Base-by-base conservation (phyloP, 1,140 invertebrate genomes). In the Apocrypta bakeri region DNA sequence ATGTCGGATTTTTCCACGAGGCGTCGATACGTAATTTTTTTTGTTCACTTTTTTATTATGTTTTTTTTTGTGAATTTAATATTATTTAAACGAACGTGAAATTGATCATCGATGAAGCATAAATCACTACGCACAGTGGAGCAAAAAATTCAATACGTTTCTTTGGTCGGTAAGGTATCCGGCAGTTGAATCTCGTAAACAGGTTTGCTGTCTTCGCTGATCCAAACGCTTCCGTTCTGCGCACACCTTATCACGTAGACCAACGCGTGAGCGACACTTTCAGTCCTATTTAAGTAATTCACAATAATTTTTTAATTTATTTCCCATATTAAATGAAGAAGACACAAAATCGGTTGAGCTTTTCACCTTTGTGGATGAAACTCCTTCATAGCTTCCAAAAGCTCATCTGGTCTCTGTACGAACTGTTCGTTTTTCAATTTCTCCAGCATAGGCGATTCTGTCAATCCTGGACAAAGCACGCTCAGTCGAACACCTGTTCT, bases 151-250 rank as follows among this genome's bases (percentile, higher is more conserved):
- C 21, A 56, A n/a, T 56, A 56, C 4, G 48, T 7, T 17, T 63
- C 48, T 31, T 89, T 90, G 1, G 82, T 84, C 0, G 88, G 89
- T 11, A 90, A 48, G 24, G 83, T 84, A 31, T 92, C 90, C 1
- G 92, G 90, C 82, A 93, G 88, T 48, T 87, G 85, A 37, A 94
- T 89, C 84, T 94, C 92, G 79, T 93, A 93, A n/a, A 92, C 88
- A 1, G 92, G 91, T 76, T 93, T 85, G 9, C 89, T 90, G 71
- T 92, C 90, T 84, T 94, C 93, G 56, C 88, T 89, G 29, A 93
- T 91, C 93, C 93, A 94, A 2, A 93, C 88, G 63, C 90, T 93
- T 17, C 93, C 92, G 80, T 92, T 93, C 77, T 90, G 89, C 1
- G 91, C 93, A 68, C 92, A 89, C 56, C 89, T 90, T 37, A 93